Evolutionary conservation across 2,888 invertebrate genomes (phyloP), one percentile per base, ranked within the genome.

Genomic region (Odontocolon sp.): DNA sequence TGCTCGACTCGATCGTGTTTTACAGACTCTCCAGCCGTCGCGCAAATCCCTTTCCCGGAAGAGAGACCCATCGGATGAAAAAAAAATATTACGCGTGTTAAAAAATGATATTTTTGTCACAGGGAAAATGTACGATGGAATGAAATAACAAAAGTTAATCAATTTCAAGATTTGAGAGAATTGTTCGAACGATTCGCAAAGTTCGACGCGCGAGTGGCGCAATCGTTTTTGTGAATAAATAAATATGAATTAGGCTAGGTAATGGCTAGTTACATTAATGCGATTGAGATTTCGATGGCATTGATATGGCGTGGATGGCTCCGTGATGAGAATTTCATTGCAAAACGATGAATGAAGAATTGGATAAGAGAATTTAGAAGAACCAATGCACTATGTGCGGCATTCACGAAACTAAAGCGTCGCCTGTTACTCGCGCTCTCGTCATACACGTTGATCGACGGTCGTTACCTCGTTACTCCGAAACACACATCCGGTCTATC

Each of bases 381-480:
- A 76, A 70, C 33, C 66, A 42, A 68, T 68, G 57, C 63, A 63
- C 63, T 38, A 47, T 59, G 69, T 64, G 72, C 56, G 74, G 68
- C 68, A 77, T 68, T 68, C 61, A 61, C 52, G 70, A 76, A 66
- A 76, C 54, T 47, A 45, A 76, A 67, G 36, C 76, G 71, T 71
- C 76, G 71, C 71, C 47, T 40, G 67, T 77, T 42, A 71, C 52
- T 40, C 71, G 67, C 67, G 67, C 70, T 63, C 69, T 54, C 16
- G 21, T 28, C 26, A 21, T 38, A 75, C 45, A 80, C 77, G 77
- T 77, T 81, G 78, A 81, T 81, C 78, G 79, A 78, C 79, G 80
- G 77, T 80, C 81, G 81, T 80, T 81, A 81, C 79, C 81, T 81
- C 79, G 81, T 81, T 81, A 79, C 81, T 74, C 80, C 80, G 73